A percentile compares a stretch with the other conserved stretches of the same genome.
These are phyloP conservation scores for Neodiprion fabricii DNA, from an alignment of 1,140 invertebrate species.

Conservation along the genomic window DNA sequence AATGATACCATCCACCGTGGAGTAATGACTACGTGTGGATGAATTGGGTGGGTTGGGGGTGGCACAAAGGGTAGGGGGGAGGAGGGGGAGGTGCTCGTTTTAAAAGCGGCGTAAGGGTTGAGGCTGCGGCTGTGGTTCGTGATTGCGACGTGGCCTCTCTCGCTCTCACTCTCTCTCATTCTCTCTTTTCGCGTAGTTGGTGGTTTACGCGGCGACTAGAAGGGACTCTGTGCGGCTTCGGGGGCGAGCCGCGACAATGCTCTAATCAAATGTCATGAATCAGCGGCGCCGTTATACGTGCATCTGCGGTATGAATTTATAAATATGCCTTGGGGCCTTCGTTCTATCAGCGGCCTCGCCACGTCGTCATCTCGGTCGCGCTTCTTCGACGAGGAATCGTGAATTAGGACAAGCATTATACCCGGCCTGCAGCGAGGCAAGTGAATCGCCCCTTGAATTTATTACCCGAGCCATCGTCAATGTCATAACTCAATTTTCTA, in stretches of 20 bases:
- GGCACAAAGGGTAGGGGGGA: background rate
- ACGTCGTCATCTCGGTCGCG: no score
- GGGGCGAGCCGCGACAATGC: slow-evolving; percentile 51
- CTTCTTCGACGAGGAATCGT: no score
- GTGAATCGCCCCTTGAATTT: no score
- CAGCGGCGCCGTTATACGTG: slow-evolving; percentile 59
- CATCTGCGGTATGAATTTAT: slow-evolving; percentile 61
- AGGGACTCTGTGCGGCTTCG: background rate
- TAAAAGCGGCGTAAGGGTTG: slow-evolving; percentile 35
- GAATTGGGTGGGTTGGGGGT: no score
- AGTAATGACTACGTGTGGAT: background rate
- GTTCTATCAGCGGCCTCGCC: no score
- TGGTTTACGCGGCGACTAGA: background rate
- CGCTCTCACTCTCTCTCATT: background rate
- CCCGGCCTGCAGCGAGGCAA: no score
- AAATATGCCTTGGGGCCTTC: slow-evolving; percentile 47
- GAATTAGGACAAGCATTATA: no score
- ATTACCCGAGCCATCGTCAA: no score
- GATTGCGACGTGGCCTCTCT: slow-evolving; percentile 8
- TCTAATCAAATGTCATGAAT: slow-evolving; percentile 63
- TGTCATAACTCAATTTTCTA: no score
- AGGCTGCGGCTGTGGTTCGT: slow-evolving; percentile 21
- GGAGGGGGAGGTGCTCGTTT: background rate
- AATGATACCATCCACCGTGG: background rate
- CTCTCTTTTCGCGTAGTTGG: background rate